Evolutionary conservation across 2,797 vertebrate genomes (phyloP).

Genomic region (Falco cherrug): DNA sequence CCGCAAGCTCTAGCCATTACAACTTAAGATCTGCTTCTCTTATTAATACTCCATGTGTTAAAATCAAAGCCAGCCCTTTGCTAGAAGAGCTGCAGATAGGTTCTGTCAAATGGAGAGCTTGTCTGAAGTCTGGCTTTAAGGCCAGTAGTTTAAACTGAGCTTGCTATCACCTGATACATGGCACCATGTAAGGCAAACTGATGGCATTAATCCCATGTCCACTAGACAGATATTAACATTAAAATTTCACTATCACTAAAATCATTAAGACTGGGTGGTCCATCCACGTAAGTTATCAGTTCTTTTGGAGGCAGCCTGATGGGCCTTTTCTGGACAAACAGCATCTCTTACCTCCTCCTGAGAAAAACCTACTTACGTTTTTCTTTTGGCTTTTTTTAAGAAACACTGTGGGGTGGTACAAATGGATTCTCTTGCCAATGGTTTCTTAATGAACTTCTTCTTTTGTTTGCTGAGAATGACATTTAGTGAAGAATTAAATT

Average conservation of each 20-base stretch:
- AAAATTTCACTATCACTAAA: neutral
- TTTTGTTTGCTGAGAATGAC: conserved; percentile 85
- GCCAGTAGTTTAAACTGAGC: neutral
- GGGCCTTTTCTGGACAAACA: neutral
- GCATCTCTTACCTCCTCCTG: neutral
- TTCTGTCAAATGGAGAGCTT: neutral
- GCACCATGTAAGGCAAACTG: neutral
- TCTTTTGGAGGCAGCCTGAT: neutral
- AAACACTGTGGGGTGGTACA: conserved; percentile 88
- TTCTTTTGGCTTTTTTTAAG: conserved; percentile 78
- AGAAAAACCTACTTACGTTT: conserved; percentile 67
- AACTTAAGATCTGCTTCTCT: neutral
- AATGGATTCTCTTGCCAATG: conserved; percentile 87
- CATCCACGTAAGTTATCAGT: neutral
- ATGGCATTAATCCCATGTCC: neutral
- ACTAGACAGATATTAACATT: neutral
- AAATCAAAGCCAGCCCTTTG: neutral
- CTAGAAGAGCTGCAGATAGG: neutral
- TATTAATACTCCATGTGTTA: neutral
- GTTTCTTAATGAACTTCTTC: conserved; percentile 88
- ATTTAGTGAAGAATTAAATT: conserved; percentile 9
- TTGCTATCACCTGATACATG: neutral
- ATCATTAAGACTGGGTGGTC: too few relatives aligned
- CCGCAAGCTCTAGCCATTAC: neutral
- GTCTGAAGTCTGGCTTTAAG: neutral